phyloP scores from a whole-genome alignment of 2,113 vertebrate species.

The Petromus typicus region DNA sequence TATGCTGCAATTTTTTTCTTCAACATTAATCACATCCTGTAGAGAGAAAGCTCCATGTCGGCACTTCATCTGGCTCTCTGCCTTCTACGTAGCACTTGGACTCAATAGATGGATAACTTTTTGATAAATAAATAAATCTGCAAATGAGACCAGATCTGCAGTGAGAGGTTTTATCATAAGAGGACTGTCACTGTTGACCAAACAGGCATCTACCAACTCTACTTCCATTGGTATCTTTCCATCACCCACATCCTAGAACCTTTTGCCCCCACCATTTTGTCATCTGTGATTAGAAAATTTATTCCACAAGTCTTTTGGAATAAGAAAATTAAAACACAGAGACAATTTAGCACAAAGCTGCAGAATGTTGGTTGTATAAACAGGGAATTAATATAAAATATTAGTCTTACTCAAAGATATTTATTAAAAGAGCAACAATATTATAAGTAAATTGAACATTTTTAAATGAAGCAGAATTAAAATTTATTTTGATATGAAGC shows the following conservation, averaged over 20 bases:
- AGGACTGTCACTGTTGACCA: background rate
- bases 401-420: background rate
- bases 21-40: background rate
- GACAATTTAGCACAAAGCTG: conserved; percentile 60
- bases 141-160: background rate
- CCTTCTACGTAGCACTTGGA: background rate
- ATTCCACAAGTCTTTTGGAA: conserved; percentile 54
- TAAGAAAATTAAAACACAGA: conserved; percentile 52
- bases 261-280: background rate
- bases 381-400: background rate
- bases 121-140: background rate
- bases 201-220: background rate
- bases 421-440: background rate
- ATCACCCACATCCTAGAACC: conserved; percentile 10
- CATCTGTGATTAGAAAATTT: conserved; percentile 63
- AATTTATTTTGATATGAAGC: conserved; percentile 32
- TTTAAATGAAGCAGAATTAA: conserved; percentile 46
- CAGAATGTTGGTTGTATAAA: conserved; percentile 13
- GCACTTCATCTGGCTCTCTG: background rate
- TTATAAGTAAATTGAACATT: background rate
- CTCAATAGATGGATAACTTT: background rate
- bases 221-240: background rate
- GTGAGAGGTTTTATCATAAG: background rate
- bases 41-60: background rate
- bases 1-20: background rate